Evolutionary conservation across 2,888 invertebrate genomes (phyloP).

Genomic region (Thera obeliscata): DNA sequence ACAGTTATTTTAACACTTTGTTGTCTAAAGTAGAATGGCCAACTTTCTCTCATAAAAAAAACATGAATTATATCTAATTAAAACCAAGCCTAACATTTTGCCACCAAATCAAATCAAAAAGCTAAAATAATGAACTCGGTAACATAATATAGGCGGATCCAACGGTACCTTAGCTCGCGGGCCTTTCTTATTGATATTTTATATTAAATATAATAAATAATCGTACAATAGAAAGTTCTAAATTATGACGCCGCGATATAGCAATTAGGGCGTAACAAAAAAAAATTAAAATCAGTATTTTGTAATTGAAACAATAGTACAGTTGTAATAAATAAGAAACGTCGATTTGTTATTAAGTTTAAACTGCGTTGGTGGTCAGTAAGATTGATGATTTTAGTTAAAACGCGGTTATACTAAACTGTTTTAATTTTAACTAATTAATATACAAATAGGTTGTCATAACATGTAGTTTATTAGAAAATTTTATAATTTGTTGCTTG

Average conservation of each 20-base stretch:
- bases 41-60: conserved; percentile 23
- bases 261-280: conserved; percentile 78
- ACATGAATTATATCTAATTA: conserved; percentile 31
- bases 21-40: conserved; percentile 1
- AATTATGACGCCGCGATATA: conserved; percentile 67
- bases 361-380: conserved; percentile 70
- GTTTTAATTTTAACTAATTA: neutral
- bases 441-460: neutral
- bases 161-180: conserved; percentile 64
- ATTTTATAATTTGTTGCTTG: too few species aligned
- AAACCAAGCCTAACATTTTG: conserved; percentile 21
- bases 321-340: conserved; percentile 67
- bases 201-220: conserved; percentile 73
- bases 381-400: conserved; percentile 63
- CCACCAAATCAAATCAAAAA: conserved; percentile 39
- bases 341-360: conserved; percentile 66
- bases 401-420: conserved; percentile 41
- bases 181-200: conserved; percentile 71
- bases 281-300: conserved; percentile 73
- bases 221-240: conserved; percentile 72
- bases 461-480: neutral
- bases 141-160: conserved; percentile 72
- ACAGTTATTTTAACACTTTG: neutral
- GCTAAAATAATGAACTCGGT: conserved; percentile 55
- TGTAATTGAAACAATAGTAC: conserved; percentile 81